A percentile compares a stretch with the other conserved stretches of the same genome.
Evolutionary conservation across 2,888 invertebrate genomes (phyloP).

Genomic region (Platycheirus rosarum): DNA sequence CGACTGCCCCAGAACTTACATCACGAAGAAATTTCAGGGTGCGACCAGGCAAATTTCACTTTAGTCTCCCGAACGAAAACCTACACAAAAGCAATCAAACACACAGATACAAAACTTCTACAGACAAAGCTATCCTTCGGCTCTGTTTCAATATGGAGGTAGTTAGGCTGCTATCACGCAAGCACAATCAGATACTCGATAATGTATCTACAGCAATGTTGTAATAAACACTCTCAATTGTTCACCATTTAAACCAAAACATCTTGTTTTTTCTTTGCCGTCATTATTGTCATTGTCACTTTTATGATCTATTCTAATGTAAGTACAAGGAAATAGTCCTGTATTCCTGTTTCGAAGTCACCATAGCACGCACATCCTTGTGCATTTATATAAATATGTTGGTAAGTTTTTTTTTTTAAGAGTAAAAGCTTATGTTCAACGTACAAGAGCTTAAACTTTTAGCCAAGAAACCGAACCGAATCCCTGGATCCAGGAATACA

Average conservation of each 20-base stretch:
- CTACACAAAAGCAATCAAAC: conserved; percentile 51
- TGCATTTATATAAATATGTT: conserved; percentile 40
- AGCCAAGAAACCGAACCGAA: conserved; percentile 11
- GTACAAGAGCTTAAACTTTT: conserved; percentile 32
- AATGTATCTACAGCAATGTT: conserved; percentile 26
- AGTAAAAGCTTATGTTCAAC: conserved; percentile 43
- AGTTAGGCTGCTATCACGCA: conserved; percentile 62
- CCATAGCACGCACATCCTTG: conserved; percentile 34
- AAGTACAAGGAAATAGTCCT: conserved; percentile 24
- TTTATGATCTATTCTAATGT: conserved; percentile 44
- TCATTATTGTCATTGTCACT: conserved; percentile 49
- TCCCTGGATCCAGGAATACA: conserved; percentile 61
- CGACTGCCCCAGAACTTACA: conserved; percentile 82
- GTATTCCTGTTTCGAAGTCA: conserved; percentile 17
- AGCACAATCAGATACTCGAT: conserved; percentile 59
- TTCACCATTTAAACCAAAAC: conserved; percentile 60
- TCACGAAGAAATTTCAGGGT: conserved; percentile 82
- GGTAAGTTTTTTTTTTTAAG: neutral
- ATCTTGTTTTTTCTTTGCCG: conserved; percentile 42
- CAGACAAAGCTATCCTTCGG: conserved; percentile 57
- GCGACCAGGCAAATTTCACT: conserved; percentile 77
- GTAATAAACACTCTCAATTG: conserved; percentile 49
- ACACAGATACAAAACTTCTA: conserved; percentile 57
- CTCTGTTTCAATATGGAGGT: conserved; percentile 58
- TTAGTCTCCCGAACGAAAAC: conserved; percentile 66